phyloP scores from a whole-genome alignment of 2,113 vertebrate genomes.

The Taxidea taxus region DNA sequence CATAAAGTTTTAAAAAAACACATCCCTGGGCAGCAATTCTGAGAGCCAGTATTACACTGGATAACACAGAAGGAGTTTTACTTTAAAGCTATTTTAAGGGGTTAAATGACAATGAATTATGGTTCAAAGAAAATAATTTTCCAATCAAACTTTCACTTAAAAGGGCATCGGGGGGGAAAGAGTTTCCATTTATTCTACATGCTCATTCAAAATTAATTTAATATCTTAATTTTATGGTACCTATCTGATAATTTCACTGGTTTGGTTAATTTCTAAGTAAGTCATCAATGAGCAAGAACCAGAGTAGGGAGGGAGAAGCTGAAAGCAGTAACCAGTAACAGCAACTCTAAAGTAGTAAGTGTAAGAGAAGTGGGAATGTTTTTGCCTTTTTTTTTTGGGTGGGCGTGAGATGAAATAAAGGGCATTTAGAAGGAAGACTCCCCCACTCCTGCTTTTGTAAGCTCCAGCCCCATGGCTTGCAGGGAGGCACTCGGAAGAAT shows the following conservation, averaged over 20 bases:
- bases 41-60: background rate
- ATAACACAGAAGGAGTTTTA: background rate
- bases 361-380: background rate
- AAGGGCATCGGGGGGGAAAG: background rate
- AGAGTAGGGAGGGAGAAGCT: background rate
- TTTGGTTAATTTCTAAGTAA: background rate
- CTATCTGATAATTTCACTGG: background rate
- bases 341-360: background rate
- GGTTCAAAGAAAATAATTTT: slow-evolving; percentile 24
- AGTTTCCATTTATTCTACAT: background rate
- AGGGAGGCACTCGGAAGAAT: background rate
- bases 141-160: slow-evolving; percentile 16
- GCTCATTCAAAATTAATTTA: slow-evolving; percentile 14
- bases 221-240: slow-evolving; percentile 5
- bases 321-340: background rate
- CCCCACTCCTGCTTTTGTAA: background rate
- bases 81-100: background rate
- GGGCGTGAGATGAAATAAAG: background rate
- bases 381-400: background rate
- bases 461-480: background rate
- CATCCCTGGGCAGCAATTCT: background rate
- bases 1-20: background rate
- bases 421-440: background rate
- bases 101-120: background rate
- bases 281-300: background rate